Percentiles rank a stretch among this genome's conserved stretches.
phyloP scores from a whole-genome alignment of 2,113 vertebrate genomes.

The Alethe castanea region DNA sequence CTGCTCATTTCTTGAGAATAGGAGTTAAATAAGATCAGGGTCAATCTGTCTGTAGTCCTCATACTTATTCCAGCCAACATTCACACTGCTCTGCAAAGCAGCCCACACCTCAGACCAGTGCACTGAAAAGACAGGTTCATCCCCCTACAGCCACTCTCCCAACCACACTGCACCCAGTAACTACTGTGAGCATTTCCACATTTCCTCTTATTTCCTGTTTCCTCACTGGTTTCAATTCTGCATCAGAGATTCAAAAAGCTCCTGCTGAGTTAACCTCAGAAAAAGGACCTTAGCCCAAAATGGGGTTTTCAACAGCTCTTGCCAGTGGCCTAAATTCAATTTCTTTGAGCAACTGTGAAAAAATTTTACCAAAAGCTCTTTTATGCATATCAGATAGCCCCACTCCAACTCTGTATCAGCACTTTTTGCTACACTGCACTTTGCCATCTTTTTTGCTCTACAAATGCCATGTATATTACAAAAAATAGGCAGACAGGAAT shows the following conservation, averaged over 20 bases:
- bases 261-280: background rate
- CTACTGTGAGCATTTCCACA: background rate
- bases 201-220: background rate
- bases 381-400: background rate
- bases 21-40: background rate
- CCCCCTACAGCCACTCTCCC: background rate
- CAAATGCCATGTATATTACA: background rate
- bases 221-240: background rate
- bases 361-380: background rate
- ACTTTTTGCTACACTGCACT: background rate
- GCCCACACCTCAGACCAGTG: background rate
- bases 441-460: background rate
- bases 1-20: background rate
- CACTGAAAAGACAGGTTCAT: background rate
- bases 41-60: background rate
- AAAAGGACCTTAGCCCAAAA: background rate
- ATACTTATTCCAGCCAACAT: background rate
- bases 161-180: background rate
- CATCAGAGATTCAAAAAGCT: background rate
- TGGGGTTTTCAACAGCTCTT: background rate
- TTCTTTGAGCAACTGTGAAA: background rate
- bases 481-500: background rate
- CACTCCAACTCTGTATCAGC: background rate
- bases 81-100: background rate
- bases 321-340: background rate